Base-by-base conservation (phyloP, 1,140 invertebrate species). In the Chironomus tepperi region DNA sequence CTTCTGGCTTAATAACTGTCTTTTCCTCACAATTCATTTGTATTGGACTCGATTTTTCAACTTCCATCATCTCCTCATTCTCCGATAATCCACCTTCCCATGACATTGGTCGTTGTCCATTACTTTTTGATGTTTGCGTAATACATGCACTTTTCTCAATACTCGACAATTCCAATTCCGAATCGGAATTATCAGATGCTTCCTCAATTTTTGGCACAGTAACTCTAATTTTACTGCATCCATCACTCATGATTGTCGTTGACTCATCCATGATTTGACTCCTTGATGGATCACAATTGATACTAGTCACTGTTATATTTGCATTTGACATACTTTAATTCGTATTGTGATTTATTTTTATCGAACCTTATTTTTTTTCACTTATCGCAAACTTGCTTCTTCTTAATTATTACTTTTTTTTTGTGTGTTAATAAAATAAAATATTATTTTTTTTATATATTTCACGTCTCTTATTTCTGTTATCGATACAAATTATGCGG, bases 21-120 rank as follows among this genome's bases (percentile, higher is more conserved):
- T 19, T 70, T 70, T 70, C 16, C 9, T 70, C 65, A 70, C 65
- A 70, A 19, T 5, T 21, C 65, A 70, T 70, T 70, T 70, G 16
- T 9, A 70, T 16, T 19, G 65, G 65, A 70, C 65, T 70, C n/a
- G 77, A 76, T 43, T 76, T 76, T 24, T 82, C 81, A n/a, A 80
- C 81, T 19, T 82, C 81, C 81, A 82, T 82, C 5, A 80, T 76
- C 64, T 82, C 83, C 84, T 90, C 80, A 81, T 87, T 78, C 78
- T 95, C 93, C 1, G 92, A 94, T 0, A 95, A 83, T 81, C 94
- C 93, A 15, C 93, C 93, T 81, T 95, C 93, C 93, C 93, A 95
- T 2, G 93, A 95, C 93, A 95, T 95, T 15, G 93, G 93, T 47
- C 93, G 78, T 6, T 84, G 84, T 0, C 80, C 81, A 70, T 80